These are phyloP conservation scores for Brachionus rubens DNA, from an alignment of 1,140 invertebrate genomes.

Conservation along the genomic window DNA sequence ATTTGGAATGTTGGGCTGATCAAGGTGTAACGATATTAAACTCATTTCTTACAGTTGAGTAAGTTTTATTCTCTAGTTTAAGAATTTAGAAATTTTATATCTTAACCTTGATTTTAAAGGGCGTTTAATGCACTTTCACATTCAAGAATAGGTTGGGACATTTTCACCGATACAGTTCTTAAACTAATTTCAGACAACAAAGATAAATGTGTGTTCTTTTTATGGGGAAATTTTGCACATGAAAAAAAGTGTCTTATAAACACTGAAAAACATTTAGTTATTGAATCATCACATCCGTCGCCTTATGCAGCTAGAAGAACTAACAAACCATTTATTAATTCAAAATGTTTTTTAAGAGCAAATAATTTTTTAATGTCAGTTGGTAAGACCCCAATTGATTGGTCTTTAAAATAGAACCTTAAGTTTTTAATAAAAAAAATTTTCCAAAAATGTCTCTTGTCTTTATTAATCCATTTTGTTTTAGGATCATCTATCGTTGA, in stretches of 20 bases:
- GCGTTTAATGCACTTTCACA: no score
- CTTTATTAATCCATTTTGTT: no score
- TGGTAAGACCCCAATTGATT: neutral
- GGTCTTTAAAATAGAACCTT: neutral
- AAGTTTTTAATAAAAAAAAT: neutral
- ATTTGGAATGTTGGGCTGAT: neutral
- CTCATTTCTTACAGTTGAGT: slow-evolving; percentile 3
- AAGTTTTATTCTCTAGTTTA: neutral
- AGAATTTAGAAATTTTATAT: no score
- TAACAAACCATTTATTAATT: neutral
- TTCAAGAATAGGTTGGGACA: neutral
- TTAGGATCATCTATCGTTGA: no score
- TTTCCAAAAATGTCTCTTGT: neutral
- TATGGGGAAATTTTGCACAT: slow-evolving; percentile 17
- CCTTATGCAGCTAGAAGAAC: neutral
- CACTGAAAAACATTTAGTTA: neutral
- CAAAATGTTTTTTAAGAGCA: neutral
- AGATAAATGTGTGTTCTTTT: neutral
- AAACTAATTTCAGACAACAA: neutral
- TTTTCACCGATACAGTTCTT: neutral
- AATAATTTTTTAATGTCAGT: neutral
- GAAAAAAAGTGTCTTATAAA: neutral
- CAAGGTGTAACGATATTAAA: slow-evolving; percentile 25
- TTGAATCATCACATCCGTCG: neutral
- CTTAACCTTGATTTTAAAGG: no score